Evolutionary conservation across 2,113 vertebrate genomes (phyloP), one percentile per base, ranked within the genome.

Genomic region (Varanus komodoensis): DNA sequence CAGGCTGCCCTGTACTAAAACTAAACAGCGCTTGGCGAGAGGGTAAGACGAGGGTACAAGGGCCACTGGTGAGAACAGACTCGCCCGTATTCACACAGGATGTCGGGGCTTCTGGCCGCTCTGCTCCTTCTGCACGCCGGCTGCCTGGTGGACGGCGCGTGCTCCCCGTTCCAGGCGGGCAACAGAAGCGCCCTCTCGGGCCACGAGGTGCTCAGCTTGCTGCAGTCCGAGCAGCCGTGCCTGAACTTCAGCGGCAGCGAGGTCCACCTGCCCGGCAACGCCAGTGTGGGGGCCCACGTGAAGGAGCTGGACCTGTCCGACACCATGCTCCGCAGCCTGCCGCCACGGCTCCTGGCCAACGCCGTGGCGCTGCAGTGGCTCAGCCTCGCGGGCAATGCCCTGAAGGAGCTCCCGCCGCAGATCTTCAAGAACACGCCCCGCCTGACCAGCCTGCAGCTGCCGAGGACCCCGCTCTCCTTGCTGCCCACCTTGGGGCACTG

Each of bases 301-400:
- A 0, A 4, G 14, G 11, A 54, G 27, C 85, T 96, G 86, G 93
- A 97, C 67, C 57, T 97, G 64, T 93, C 95, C 0, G 0, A 87
- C 32, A 94, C 95, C 80, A 0, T 0, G 1, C 77, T 95, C 25
- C 9, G 0, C 83, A 8, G 0, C 5, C 88, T 95, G 5, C 93
- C 92, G 0, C 0, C 1, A 0, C 4, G 34, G 1, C 93, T 95
- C 88, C 91, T 95, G 8, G 19, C 38, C 32, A 23, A 0, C 0
- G 88, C 91, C 0, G 0, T 0, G 14, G 0, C 0, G 0, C 71
- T 96, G 11, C 3, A 17, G 74, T 0, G 0, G 0, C 81, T 96
- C 8, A 3, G 0, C 3, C 91, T 96, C 29, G 68, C 71, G 0
- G n/a, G 86, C n/a, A 96, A 95, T 68, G 29, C 0, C 1, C 82